Base-by-base conservation (phyloP, 2,888 invertebrate species). In the Eugnorisma glareosa region DNA sequence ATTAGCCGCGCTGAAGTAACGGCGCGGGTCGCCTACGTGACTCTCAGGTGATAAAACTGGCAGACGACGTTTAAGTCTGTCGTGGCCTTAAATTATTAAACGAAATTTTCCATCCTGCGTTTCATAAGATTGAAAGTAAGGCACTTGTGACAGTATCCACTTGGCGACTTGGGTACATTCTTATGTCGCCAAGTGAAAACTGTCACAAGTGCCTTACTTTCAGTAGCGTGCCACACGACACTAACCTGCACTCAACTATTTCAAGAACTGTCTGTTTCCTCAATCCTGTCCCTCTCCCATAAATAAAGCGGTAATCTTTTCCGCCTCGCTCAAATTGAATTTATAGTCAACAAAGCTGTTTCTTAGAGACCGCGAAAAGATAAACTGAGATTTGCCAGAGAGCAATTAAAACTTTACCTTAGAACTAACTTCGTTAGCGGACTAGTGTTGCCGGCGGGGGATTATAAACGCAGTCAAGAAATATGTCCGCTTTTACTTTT, bases 381-480 rank as follows among this genome's bases (percentile, higher is more conserved):
- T 95, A 95, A 95, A 95, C 94, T 93, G 93, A 95, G 95, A 94
- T 95, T 95, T 95, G 94, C 95, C 91, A 90, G 94, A 91, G 94
- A 94, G 95, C 96, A 96, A 96, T 96, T 96, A 96, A 96, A 96
- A 96, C 95, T 96, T 96, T 96, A 96, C 94, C 95, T 96, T 93
- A 92, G 92, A 94, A 95, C 94, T 94, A 95, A 96, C 92, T 96
- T 95, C 93, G 95, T 96, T 95, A 94, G 93, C 93, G 81, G 86
- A 90, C 92, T 94, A 94, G 94, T 94, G 94, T 94, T 94, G 91
- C 92, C 91, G 88, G 84, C 90, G 89, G 91, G 90, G 91, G 92
- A 93, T 94, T 94, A 94, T 94, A 93, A 93, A 91, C 92, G 92
- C 88, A 91, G 90, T 84, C 84, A 90, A 92, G 94, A 94, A 95